Evolutionary conservation across 2,797 vertebrate genomes (phyloP).

Genomic region (Sarcophilus harrisii): DNA sequence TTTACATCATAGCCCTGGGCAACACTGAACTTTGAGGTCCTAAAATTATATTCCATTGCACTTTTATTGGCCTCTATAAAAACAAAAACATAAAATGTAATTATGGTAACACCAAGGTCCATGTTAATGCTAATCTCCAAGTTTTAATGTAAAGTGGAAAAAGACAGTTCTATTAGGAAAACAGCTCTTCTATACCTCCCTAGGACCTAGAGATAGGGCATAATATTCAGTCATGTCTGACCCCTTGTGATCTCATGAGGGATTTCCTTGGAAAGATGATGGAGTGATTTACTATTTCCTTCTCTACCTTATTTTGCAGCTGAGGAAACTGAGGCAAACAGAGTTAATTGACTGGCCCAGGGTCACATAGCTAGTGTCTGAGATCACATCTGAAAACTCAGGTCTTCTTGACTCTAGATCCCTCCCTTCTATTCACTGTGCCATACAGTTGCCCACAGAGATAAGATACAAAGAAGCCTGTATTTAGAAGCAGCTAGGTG

Average conservation of each 20-base stretch:
- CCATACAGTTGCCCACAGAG: not conserved
- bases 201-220: not conserved
- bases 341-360: not conserved
- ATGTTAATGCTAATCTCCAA: constrained; percentile 3
- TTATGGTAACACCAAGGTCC: constrained; percentile 61
- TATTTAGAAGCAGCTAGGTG: not conserved
- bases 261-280: not conserved
- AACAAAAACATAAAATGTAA: constrained; percentile 77
- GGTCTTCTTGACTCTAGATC: not conserved
- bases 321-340: not conserved
- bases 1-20: constrained; percentile 58
- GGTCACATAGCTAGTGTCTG: not conserved
- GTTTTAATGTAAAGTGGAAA: constrained; percentile 39
- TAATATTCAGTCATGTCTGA: not conserved
- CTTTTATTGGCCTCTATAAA: constrained; percentile 76
- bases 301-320: not conserved
- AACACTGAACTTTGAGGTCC: constrained; percentile 59
- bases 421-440: not conserved
- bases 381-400: not conserved
- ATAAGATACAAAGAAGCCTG: not conserved
- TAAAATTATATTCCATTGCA: constrained; percentile 63
- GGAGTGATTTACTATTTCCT: not conserved
- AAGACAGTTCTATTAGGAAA: not conserved
- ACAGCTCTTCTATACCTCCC: not conserved
- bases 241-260: not conserved